phyloP scores from a whole-genome alignment of 2,113 vertebrate species.

The Phalacrocorax brasilianus region DNA sequence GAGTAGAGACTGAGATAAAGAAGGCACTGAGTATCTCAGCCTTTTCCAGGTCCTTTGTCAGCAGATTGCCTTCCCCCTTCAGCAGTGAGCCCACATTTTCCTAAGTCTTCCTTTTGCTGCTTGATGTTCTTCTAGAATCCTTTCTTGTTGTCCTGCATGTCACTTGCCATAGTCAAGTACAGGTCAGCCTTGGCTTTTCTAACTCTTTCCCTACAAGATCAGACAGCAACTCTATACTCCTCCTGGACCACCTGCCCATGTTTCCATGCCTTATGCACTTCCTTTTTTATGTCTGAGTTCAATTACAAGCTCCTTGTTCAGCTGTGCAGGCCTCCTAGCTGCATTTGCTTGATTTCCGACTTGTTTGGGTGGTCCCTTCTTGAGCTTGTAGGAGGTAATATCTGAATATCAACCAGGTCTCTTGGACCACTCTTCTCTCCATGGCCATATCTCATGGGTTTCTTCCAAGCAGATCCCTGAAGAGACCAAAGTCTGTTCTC shows the following conservation, averaged over 20 bases:
- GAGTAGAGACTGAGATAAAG: neutral
- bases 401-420: neutral
- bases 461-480: neutral
- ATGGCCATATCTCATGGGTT: neutral
- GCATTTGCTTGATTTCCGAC: neutral
- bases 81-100: neutral
- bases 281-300: neutral
- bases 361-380: neutral
- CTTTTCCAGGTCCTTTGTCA: neutral
- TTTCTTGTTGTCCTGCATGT: neutral
- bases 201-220: neutral
- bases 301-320: neutral
- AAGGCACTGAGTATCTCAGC: neutral
- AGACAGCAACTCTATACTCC: neutral
- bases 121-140: neutral
- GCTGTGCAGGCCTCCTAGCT: neutral
- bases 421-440: neutral
- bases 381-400: neutral
- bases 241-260: neutral
- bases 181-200: neutral
- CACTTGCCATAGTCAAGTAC: neutral
- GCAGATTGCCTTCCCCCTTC: neutral
- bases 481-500: neutral
- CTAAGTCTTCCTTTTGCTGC: neutral
- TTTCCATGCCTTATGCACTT: neutral